Evolutionary conservation across 2,888 invertebrate species (phyloP).

Genomic region (Drosophila vallismaia): DNA sequence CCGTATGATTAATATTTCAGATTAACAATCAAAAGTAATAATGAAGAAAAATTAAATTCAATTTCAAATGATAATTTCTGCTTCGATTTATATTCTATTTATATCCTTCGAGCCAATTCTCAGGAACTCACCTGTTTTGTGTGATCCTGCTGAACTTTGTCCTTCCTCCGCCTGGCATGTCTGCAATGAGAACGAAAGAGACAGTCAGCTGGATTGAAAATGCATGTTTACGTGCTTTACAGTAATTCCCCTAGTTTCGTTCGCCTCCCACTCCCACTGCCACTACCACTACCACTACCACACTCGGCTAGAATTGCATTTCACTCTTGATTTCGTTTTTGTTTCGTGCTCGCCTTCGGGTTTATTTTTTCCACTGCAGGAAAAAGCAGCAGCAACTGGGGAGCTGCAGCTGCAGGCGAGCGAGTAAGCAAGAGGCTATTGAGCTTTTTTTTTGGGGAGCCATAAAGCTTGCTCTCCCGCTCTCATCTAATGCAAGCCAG

Average conservation of each 20-base stretch:
- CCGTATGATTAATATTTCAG: slow-evolving; percentile 19
- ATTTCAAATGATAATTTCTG: neutral
- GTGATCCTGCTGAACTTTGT: slow-evolving; percentile 68
- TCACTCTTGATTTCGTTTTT: slow-evolving; percentile 76
- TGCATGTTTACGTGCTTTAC: slow-evolving; percentile 41
- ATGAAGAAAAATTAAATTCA: neutral
- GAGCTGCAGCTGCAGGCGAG: slow-evolving; percentile 29
- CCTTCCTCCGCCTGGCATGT: slow-evolving; percentile 69
- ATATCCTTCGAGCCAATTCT: slow-evolving; percentile 7
- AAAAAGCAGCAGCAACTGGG: slow-evolving; percentile 22
- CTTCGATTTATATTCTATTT: neutral
- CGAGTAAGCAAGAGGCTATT: slow-evolving; percentile 11
- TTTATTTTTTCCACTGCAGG: slow-evolving; percentile 50
- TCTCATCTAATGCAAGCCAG: slow-evolving; percentile 25
- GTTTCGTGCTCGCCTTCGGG: slow-evolving; percentile 29
- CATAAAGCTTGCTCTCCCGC: slow-evolving; percentile 20
- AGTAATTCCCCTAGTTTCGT: slow-evolving; percentile 8
- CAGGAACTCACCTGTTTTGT: slow-evolving; percentile 65
- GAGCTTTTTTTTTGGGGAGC: slow-evolving; percentile 35
- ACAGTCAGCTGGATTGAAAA: slow-evolving; percentile 21
- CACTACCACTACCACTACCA: neutral
- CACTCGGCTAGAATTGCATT: slow-evolving; percentile 59
- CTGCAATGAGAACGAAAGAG: slow-evolving; percentile 56
- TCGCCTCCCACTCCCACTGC: neutral
- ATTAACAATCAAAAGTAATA: neutral